These are phyloP conservation scores for Passer domesticus DNA, from an alignment of 2,113 vertebrate genomes.

Conservation along the genomic window DNA sequence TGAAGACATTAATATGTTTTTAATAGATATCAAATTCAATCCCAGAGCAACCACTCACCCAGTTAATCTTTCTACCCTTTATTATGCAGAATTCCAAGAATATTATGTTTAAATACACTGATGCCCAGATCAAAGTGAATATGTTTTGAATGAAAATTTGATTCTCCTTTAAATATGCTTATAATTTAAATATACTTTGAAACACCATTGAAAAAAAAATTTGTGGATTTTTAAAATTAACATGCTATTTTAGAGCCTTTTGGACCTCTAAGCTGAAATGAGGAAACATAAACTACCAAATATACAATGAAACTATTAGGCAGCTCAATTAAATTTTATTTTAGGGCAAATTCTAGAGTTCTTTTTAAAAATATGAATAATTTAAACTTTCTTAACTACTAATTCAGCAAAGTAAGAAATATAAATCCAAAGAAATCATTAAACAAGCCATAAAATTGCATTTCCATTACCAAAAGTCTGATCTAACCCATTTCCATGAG, in stretches of 20 bases:
- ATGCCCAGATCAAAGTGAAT: background rate
- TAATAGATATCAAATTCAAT: background rate
- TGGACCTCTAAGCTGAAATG: background rate
- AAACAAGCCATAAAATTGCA: background rate
- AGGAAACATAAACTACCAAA: background rate
- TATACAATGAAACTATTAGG: background rate
- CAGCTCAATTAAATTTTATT: background rate
- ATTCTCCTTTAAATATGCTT: background rate
- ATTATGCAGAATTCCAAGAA: background rate
- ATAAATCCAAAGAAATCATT: background rate
- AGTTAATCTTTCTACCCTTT: background rate
- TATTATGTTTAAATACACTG: background rate
- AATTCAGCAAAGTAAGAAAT: background rate
- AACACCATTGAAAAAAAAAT: background rate
- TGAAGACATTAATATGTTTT: background rate
- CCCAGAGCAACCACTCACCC: background rate
- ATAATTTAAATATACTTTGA: background rate
- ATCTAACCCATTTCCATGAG: accelerated
- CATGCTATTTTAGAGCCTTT: background rate
- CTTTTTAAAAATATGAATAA: background rate
- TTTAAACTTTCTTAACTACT: background rate
- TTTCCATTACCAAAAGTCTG: background rate
- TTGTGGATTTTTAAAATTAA: background rate
- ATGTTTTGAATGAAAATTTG: background rate
- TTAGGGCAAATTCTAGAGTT: background rate